Conservation (phyloP, 2,888 invertebrate species). For the Caenorhabditis panamensis region DNA sequence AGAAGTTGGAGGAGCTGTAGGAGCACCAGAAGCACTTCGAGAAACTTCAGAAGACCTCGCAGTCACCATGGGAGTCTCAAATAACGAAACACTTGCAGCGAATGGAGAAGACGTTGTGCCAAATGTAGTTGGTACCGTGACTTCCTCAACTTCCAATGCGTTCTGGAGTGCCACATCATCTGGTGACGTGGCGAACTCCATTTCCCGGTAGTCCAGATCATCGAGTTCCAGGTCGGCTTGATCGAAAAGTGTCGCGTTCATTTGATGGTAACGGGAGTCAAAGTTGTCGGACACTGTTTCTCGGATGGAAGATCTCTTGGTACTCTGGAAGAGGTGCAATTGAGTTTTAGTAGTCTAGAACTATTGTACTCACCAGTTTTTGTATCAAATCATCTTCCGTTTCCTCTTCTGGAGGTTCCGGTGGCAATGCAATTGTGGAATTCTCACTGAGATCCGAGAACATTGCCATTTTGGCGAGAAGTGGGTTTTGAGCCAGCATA, state of each 20-base stretch:
- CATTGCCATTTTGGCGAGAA: constrained; percentile 52
- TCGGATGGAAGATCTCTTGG: constrained; percentile 29
- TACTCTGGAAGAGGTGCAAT: constrained; percentile 49
- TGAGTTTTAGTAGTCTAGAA: neutral
- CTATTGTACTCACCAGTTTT: constrained; percentile 23
- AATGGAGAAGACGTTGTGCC: constrained; percentile 25
- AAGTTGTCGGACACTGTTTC: constrained; percentile 50
- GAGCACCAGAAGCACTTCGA: no score
- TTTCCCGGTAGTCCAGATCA: constrained; percentile 39
- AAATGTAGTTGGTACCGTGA: constrained; percentile 1
- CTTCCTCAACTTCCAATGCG: constrained; percentile 19
- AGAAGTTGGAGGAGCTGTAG: no score
- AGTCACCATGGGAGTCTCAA: constrained; percentile 33
- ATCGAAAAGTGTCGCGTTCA: constrained; percentile 42
- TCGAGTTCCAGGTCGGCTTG: constrained; percentile 25
- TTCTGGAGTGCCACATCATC: constrained; percentile 54
- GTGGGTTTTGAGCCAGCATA: constrained; percentile 44
- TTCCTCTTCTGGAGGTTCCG: constrained; percentile 11
- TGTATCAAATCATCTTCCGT: constrained; percentile 16
- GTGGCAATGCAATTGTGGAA: constrained; percentile 37
- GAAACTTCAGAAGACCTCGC: constrained; percentile 1
- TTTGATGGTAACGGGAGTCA: constrained; percentile 29
- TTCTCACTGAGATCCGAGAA: constrained; percentile 31
- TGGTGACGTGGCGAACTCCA: constrained; percentile 15
- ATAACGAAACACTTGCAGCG: constrained; percentile 26